Evolutionary conservation across 2,797 vertebrate genomes (phyloP).

Genomic region (Gadopsis marmoratus): DNA sequence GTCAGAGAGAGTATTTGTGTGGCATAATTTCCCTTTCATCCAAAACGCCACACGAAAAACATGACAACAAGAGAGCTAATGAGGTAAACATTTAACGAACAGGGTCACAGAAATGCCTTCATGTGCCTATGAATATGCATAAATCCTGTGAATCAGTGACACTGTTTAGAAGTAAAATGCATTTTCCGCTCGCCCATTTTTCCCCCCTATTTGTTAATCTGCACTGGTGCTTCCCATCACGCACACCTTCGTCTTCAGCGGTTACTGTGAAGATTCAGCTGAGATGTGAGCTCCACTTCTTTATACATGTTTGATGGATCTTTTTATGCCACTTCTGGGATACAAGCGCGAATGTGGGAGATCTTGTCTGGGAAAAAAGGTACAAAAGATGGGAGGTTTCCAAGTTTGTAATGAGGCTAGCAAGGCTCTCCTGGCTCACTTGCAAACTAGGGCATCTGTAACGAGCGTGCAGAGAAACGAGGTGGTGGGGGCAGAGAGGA

Average conservation of each 20-base stretch:
- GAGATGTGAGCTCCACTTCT: conserved; percentile 71
- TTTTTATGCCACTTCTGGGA: conserved; percentile 72
- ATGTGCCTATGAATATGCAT: conserved; percentile 77
- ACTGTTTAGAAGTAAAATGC: conserved; percentile 59
- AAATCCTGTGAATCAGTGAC: conserved; percentile 58
- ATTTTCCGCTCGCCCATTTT: conserved; percentile 38
- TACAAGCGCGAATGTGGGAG: conserved; percentile 66
- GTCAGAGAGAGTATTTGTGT: conserved; percentile 56
- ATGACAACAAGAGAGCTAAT: conserved; percentile 75
- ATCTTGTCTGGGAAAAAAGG: conserved; percentile 76
- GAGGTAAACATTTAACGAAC: conserved; percentile 79
- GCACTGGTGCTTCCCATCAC: conserved; percentile 45
- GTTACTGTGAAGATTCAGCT: conserved; percentile 68
- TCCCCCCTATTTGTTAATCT: conserved; percentile 53
- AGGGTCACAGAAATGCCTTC: conserved; percentile 67
- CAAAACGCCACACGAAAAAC: conserved; percentile 73
- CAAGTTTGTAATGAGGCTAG: conserved; percentile 83
- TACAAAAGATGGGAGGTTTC: conserved; percentile 80
- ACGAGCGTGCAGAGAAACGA: conserved; percentile 70
- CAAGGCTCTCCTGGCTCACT: conserved; percentile 73
- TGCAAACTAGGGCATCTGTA: conserved; percentile 83
- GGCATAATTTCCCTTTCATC: conserved; percentile 69
- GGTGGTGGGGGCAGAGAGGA: conserved; percentile 46
- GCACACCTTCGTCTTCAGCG: conserved; percentile 47
- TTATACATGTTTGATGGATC: conserved; percentile 82